Evolutionary conservation across 2,113 vertebrate genomes (phyloP), one percentile per base, ranked within the genome.

Genomic region (Leiothrix lutea): DNA sequence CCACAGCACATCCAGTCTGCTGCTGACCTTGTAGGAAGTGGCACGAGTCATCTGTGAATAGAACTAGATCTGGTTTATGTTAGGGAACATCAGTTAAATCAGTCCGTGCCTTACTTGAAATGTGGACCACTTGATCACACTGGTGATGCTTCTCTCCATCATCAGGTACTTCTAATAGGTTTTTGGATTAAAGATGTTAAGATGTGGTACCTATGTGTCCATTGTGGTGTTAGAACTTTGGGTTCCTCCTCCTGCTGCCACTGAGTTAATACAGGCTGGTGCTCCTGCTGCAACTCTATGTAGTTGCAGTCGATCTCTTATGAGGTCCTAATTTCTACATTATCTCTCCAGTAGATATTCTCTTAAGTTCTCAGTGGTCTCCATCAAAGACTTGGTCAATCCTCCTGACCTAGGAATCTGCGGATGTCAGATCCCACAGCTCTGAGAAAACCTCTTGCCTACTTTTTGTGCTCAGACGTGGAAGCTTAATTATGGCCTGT

Each of bases 11-110:
- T 5, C 7, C 8, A 25, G 17, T 13, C 51, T 48, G 22, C 22
- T 47, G 42, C 62, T 67, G 51, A 38, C n/a, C 62, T 47, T 33
- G 42, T 9, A 67, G 42, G 22, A 28, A 67, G 38, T 25, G 21
- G n/a, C 21, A 56, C 0, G 3, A 56, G n/a, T 21, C 3, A 5
- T 31, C 40, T 47, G 16, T 3, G 1, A 67, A 33, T 18, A 67
- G 62, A 67, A 25, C n/a, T 47, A 67, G 17, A 47, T 38, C 28
- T 38, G 13, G n/a, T 35, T 54, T 33, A 56, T 33, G 23, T 33
- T 6, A 67, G 11, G 6, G 14, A 67, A 57, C 14, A 57, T 57
- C 42, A 22, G 6, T 13, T 47, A 80, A 33, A 57, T 38, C n/a
- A 38, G 28, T 26, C n/a, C 31, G n/a, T 48, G 42, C 15, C 57